A percentile compares a stretch with the other conserved stretches of the same genome.
phyloP scores from a whole-genome alignment of 2,113 vertebrate genomes.

The Anseranas semipalmata region DNA sequence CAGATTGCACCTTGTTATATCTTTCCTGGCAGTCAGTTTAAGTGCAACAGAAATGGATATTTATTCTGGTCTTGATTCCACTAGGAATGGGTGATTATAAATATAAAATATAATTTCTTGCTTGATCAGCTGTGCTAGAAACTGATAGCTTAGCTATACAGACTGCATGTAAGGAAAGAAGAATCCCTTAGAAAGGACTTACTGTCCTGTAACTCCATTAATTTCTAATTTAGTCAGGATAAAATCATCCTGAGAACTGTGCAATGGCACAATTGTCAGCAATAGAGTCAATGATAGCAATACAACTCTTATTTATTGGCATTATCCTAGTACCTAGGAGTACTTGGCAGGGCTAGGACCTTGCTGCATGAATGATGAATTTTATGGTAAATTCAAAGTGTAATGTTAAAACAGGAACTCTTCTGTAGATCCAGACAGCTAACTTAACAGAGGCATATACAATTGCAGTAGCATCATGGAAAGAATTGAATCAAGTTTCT shows the following conservation, averaged over 20 bases:
- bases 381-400: not conserved
- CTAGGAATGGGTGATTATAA: not conserved
- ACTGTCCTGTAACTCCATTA: not conserved
- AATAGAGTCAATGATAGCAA: not conserved
- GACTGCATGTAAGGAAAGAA: not conserved
- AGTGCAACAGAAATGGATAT: not conserved
- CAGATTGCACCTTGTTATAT: not conserved
- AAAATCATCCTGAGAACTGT: not conserved
- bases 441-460: not conserved
- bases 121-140: conserved; percentile 13
- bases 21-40: not conserved
- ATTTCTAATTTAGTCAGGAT: not conserved
- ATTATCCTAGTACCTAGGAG: not conserved
- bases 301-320: not conserved
- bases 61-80: not conserved
- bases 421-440: not conserved
- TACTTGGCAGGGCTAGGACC: not conserved
- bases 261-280: not conserved
- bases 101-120: not conserved
- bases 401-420: not conserved
- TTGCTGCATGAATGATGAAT: not conserved
- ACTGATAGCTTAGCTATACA: not conserved
- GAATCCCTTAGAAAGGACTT: not conserved
- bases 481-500: conserved; percentile 11
- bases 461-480: not conserved